Percentiles rank a stretch among this genome's conserved stretches.
Evolutionary conservation across 2,888 invertebrate species (phyloP).

Genomic region (Ornithoptera priamus): DNA sequence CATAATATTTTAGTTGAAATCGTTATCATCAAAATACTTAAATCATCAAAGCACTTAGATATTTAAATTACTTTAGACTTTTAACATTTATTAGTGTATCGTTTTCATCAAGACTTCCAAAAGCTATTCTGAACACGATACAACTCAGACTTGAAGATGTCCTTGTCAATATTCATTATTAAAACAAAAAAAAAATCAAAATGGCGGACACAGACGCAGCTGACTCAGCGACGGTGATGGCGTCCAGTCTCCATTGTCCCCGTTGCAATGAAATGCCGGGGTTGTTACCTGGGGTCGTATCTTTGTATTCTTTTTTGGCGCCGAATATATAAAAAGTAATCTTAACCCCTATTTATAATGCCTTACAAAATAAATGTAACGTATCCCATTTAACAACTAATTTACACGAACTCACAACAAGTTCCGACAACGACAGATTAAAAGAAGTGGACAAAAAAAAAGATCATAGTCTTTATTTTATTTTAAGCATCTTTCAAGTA

Average conservation of each 20-base stretch:
- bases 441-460: background rate
- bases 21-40: too few species aligned
- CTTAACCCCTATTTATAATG: background rate
- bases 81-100: too few species aligned
- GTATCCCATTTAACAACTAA: background rate
- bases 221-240: constrained; percentile 66
- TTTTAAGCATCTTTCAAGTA: too few species aligned
- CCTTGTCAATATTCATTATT: constrained; percentile 40
- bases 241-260: constrained; percentile 38
- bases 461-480: too few species aligned
- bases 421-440: too few species aligned
- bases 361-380: constrained; percentile 1
- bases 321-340: constrained; percentile 12
- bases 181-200: constrained; percentile 52
- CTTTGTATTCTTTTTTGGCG: constrained; percentile 27
- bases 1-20: too few species aligned
- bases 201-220: constrained; percentile 64
- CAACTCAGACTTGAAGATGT: background rate
- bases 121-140: too few species aligned
- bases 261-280: constrained; percentile 17
- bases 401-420: too few species aligned
- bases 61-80: background rate
- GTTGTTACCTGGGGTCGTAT: constrained; percentile 27
- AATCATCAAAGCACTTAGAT: too few species aligned
- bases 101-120: too few species aligned